Evolutionary conservation across 2,888 invertebrate species (phyloP), one percentile per base, ranked within the genome.

Genomic region (Rhynchonema sp.): DNA sequence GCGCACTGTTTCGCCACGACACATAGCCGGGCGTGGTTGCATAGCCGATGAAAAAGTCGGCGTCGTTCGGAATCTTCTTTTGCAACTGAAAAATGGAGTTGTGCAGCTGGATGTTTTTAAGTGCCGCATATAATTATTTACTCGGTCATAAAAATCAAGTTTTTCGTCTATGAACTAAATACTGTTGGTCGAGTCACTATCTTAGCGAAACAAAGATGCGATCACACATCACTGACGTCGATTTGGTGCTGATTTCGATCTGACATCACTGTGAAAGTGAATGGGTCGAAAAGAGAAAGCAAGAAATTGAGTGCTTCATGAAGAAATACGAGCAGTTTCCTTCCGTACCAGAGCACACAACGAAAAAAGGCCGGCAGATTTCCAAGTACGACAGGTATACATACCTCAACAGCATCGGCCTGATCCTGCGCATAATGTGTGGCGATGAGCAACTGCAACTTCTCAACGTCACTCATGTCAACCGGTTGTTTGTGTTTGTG

Each of bases 21-120:
- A 72, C 72, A 58, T 69, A 69, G 49, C 66, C 64, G 2, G 70
- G 66, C 9, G 67, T 64, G 9, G 72, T 73, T 22, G 72, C 66
- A 58, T 68, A 72, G 13, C 68, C 70, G 38, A 73, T 64, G 27
- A 73, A 56, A 57, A 72, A 65, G 62, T 72, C 72, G 29, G 70
- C 66, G 52, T 70, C 68, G 22, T 60, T 62, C n/a, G 72, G 70
- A 25, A 65, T 55, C 55, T 54, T 3, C 9, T 3, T 6, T 2
- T 13, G 17, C 60, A 59, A 17, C 56, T 56, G 56, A 1, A 23
- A 26, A 2, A 38, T n/a, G n/a, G n/a, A n/a, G n/a, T n/a, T n/a
- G n/a, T n/a, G n/a, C n/a, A n/a, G n/a, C n/a, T n/a, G n/a, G n/a
- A n/a, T n/a, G n/a, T n/a, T n/a, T n/a, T n/a, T n/a, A n/a, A n/a